Conservation (phyloP, 2,113 vertebrate genomes). For the Pycnonotus jocosus region DNA sequence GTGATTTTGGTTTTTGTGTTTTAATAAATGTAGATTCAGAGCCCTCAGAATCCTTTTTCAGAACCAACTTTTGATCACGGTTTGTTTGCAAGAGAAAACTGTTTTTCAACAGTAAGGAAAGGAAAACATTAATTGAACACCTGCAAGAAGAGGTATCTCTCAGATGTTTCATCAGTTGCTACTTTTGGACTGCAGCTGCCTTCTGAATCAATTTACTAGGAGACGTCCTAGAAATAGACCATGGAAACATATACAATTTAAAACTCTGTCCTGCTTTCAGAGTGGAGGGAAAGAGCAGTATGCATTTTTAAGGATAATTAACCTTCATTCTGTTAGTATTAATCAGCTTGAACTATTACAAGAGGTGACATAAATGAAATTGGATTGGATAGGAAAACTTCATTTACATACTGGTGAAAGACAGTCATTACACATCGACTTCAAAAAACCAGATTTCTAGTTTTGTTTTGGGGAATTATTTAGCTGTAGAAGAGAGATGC, state of each 20-base stretch:
- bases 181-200: neutral
- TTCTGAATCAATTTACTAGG: neutral
- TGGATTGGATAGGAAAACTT: neutral
- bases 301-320: neutral
- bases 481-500: rapidly evolving
- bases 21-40: neutral
- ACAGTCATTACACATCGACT: neutral
- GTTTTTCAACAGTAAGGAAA: neutral
- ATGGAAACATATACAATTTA: neutral
- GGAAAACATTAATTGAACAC: neutral
- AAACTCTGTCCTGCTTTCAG: neutral
- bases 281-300: rapidly evolving
- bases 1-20: neutral
- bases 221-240: neutral
- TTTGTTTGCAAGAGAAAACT: neutral
- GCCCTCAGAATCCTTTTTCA: neutral
- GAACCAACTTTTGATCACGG: neutral
- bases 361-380: neutral
- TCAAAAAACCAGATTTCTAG: neutral
- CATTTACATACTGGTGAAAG: neutral
- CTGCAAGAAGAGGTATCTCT: neutral
- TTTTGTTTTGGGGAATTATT: neutral
- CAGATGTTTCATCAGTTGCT: neutral
- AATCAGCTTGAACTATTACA: neutral
- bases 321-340: neutral